A percentile compares a stretch with the other conserved stretches of the same genome.
Conservation (phyloP, 64 coral and sea anemone species). For the Stichodactyla helianthus region DNA sequence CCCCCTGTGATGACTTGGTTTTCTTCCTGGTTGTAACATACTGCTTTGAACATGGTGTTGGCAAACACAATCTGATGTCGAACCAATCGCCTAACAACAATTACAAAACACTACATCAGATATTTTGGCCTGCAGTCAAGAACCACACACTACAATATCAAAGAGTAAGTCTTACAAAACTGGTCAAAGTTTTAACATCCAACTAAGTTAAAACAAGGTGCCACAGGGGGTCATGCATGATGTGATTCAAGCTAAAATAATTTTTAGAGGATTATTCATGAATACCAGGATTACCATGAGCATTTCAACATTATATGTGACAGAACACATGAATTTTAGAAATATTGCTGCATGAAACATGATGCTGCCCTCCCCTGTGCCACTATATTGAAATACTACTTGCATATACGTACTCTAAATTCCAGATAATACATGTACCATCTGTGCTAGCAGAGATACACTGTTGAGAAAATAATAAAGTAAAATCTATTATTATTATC, state of each 20-base stretch:
- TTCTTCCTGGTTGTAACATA: conserved; percentile 78
- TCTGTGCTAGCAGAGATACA: conserved; percentile 93
- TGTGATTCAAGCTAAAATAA: no score
- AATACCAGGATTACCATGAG: no score
- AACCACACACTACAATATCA: not conserved
- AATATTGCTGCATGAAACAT: no score
- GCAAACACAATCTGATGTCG: conserved; percentile 89
- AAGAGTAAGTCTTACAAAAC: not conserved
- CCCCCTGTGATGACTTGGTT: conserved; percentile 91
- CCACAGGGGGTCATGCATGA: no score
- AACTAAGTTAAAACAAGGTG: no score
- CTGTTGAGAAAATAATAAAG: conserved; percentile 16
- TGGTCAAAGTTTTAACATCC: not conserved
- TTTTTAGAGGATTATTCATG: no score
- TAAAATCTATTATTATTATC: not conserved
- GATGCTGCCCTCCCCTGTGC: no score
- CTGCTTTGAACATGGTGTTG: conserved; percentile 95
- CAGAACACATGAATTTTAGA: no score
- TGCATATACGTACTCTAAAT: conserved; percentile 67
- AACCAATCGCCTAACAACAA: conserved; percentile 40
- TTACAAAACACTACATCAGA: not conserved
- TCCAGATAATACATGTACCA: conserved; percentile 97
- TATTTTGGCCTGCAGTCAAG: not conserved
- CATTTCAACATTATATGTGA: no score
- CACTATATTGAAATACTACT: not conserved